Evolutionary conservation across 2,888 invertebrate genomes (phyloP).

Genomic region (Clepsis dumicolana): DNA sequence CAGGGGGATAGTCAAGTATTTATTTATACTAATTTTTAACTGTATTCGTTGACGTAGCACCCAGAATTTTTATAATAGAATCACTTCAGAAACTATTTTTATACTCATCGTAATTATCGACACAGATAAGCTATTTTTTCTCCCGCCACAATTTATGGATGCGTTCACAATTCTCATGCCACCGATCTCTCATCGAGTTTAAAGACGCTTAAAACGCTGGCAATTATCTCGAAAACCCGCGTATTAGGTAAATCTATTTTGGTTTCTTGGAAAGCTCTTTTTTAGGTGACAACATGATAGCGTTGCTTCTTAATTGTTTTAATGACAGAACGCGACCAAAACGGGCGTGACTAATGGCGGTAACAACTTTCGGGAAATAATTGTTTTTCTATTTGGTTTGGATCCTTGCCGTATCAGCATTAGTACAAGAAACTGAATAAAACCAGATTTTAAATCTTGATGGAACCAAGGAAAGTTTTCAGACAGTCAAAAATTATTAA

Average conservation of each 20-base stretch:
- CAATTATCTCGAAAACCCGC: conserved; percentile 55
- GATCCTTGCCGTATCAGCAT: too few species aligned
- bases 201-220: conserved; percentile 41
- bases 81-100: not conserved
- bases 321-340: conserved; percentile 77
- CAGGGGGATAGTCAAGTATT: not conserved
- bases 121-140: conserved; percentile 15
- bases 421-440: too few species aligned
- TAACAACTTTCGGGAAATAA: conserved; percentile 61
- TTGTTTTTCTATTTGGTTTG: conserved; percentile 54
- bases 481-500: too few species aligned
- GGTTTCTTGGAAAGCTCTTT: conserved; percentile 50
- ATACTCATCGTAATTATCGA: not conserved
- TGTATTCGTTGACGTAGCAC: too few species aligned
- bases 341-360: conserved; percentile 69
- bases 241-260: conserved; percentile 54
- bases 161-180: conserved; percentile 32
- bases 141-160: conserved; percentile 36
- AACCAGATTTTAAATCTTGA: too few species aligned
- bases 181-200: conserved; percentile 42
- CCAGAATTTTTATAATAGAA: too few species aligned
- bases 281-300: conserved; percentile 75
- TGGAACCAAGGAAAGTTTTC: too few species aligned
- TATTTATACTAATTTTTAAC: too few species aligned
- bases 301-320: conserved; percentile 74